Evolutionary conservation across 1,140 invertebrate genomes (phyloP).

Genomic region (Ladona fulva): DNA sequence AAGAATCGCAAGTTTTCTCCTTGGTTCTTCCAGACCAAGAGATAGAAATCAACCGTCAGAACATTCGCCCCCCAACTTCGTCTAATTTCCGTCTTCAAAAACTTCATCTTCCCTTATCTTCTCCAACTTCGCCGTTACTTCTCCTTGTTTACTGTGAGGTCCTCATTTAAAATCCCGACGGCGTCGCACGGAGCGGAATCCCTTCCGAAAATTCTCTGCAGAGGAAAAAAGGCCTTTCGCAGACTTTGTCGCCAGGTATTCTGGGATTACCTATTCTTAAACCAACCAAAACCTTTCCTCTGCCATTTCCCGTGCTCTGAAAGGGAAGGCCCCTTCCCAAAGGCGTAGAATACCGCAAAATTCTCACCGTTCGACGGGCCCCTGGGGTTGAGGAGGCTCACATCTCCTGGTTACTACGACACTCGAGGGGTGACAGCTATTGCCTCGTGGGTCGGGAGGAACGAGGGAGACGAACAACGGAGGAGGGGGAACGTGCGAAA

Average conservation of each 20-base stretch:
- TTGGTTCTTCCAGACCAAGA: too few species aligned
- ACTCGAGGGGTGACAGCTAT: neutral
- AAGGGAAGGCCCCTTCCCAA: neutral
- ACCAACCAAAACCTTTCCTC: neutral
- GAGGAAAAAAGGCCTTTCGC: neutral
- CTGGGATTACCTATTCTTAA: neutral
- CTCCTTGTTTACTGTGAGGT: neutral
- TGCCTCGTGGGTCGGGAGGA: neutral
- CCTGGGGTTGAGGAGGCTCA: neutral
- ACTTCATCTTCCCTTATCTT: neutral
- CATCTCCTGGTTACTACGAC: neutral
- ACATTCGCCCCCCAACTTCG: neutral
- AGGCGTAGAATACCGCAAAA: neutral
- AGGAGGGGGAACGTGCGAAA: neutral
- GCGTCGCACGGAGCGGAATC: neutral
- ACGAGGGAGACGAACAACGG: neutral
- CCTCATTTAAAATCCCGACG: neutral
- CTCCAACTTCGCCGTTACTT: neutral
- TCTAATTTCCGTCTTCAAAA: neutral
- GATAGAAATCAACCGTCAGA: too few species aligned
- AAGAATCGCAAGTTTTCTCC: too few species aligned
- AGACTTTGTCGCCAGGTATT: neutral
- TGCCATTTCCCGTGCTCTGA: neutral
- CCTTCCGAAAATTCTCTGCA: too few species aligned
- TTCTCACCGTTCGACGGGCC: neutral